phyloP scores from a whole-genome alignment of 2,888 invertebrate species.

The Rotaria sp. region DNA sequence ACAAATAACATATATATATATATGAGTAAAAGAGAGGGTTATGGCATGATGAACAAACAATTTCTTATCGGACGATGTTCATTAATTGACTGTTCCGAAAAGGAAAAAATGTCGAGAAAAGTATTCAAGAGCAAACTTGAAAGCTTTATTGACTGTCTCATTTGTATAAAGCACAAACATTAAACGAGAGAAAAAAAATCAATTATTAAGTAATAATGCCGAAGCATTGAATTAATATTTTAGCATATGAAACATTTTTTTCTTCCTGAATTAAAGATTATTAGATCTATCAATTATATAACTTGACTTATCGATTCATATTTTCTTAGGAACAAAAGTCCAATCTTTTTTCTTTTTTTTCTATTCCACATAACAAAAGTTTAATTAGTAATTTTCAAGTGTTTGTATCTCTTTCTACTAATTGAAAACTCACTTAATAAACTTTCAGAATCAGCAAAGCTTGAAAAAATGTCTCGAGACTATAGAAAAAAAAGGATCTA shows the following conservation, averaged over 20 bases:
- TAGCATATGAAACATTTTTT: not conserved
- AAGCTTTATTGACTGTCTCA: not conserved
- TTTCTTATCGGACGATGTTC: not conserved
- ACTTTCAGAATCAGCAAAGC: not conserved
- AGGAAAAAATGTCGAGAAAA: not conserved
- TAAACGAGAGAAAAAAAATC: not conserved
- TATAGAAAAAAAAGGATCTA: not conserved
- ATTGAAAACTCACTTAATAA: constrained; percentile 9
- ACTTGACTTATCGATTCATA: not conserved
- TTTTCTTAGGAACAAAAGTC: not conserved
- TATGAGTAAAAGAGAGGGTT: not conserved
- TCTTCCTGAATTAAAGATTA: not conserved
- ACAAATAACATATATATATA: not conserved
- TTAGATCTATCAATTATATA: not conserved
- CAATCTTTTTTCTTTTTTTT: not conserved
- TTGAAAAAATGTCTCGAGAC: not conserved
- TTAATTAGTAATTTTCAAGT: not conserved
- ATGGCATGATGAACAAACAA: not conserved
- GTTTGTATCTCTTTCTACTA: not conserved
- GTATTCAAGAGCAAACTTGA: not conserved
- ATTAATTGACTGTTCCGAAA: not conserved
- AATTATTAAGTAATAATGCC: not conserved
- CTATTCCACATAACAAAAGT: not conserved
- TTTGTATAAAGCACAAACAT: not conserved
- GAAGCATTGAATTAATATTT: not conserved